Conservation (phyloP, 1,140 invertebrate species). For the Eulimnadia texana region DNA sequence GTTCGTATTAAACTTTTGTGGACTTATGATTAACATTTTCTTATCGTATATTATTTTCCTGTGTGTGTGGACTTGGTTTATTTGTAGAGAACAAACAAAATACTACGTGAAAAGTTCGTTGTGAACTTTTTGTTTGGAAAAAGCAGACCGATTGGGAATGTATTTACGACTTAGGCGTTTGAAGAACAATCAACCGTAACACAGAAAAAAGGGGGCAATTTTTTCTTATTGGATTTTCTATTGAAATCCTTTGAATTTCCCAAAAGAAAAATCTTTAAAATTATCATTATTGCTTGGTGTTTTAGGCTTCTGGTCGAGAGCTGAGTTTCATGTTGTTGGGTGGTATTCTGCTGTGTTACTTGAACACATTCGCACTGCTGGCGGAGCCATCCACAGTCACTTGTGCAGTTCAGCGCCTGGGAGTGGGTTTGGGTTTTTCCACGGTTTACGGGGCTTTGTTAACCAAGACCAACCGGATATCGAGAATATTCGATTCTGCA, state of each 20-base stretch:
- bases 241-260: too few species aligned
- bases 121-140: too few species aligned
- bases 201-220: too few species aligned
- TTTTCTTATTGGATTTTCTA: too few species aligned
- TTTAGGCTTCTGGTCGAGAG: constrained; percentile 37
- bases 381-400: constrained; percentile 32
- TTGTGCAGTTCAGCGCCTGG: constrained; percentile 39
- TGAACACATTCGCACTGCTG: constrained; percentile 36
- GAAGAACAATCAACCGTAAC: too few species aligned
- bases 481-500: constrained; percentile 44
- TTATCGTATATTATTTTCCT: background rate
- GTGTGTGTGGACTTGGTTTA: background rate
- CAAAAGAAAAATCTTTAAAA: too few species aligned
- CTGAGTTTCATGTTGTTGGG: constrained; percentile 40
- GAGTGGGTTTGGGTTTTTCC: constrained; percentile 42
- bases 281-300: too few species aligned
- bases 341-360: constrained; percentile 35
- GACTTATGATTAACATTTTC: background rate
- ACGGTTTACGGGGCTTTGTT: constrained; percentile 45
- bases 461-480: constrained; percentile 47
- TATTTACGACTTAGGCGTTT: too few species aligned
- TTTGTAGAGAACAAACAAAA: too few species aligned
- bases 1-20: background rate
- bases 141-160: too few species aligned
- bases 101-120: too few species aligned